Percentiles rank a stretch among this genome's conserved stretches.
phyloP scores from a whole-genome alignment of 2,113 vertebrate species.

The Chloebia gouldiae region DNA sequence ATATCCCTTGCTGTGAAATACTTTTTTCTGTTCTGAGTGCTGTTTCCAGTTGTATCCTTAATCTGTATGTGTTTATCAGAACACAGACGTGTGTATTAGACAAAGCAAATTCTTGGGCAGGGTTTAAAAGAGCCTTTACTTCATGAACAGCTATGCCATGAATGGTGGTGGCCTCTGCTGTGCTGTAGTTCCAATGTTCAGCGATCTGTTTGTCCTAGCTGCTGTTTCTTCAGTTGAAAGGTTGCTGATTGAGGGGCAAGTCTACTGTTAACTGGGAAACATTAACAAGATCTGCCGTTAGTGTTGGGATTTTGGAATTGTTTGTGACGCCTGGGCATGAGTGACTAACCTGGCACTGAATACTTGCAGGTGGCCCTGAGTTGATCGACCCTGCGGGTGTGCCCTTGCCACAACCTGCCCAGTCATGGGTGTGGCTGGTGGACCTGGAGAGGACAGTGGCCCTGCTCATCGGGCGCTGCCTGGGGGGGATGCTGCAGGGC shows the following conservation, averaged over 20 bases:
- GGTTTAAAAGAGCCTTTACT: background rate
- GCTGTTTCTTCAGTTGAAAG: background rate
- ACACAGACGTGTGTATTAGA: background rate
- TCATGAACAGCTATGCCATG: background rate
- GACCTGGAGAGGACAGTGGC: slow-evolving; percentile 94
- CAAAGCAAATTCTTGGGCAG: background rate
- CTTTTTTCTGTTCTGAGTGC: background rate
- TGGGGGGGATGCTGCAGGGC: slow-evolving; percentile 97
- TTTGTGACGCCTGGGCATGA: background rate
- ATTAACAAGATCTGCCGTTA: background rate
- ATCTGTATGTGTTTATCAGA: background rate
- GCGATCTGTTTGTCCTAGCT: fast-evolving
- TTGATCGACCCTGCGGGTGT: slow-evolving; percentile 83
- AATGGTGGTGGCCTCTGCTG: background rate
- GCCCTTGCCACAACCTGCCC: slow-evolving; percentile 81
- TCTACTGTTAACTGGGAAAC: background rate
- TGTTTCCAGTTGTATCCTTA: background rate
- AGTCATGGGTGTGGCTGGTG: slow-evolving; percentile 96
- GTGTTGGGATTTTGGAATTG: background rate
- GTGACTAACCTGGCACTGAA: background rate
- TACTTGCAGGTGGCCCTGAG: slow-evolving; percentile 81
- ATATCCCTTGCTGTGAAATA: background rate
- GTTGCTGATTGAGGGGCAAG: background rate
- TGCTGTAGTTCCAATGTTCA: background rate
- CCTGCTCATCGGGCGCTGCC: slow-evolving; percentile 90